Percentiles rank a stretch among this genome's conserved stretches.
These are phyloP conservation scores for Lasiommata megera DNA, from an alignment of 2,888 invertebrate genomes.

Conservation along the genomic window DNA sequence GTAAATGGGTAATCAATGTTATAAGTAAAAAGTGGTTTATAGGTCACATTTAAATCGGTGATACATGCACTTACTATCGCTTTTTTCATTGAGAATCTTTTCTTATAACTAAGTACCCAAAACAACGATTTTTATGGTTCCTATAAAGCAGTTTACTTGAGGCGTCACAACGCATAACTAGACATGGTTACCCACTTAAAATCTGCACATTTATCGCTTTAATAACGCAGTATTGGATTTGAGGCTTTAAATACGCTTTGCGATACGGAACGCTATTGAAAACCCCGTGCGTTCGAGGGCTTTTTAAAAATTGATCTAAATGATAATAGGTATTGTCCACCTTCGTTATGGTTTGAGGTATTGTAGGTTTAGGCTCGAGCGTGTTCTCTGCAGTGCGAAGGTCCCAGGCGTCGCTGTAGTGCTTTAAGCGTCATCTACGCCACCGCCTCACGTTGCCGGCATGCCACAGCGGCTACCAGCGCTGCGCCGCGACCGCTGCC, in stretches of 20 bases:
- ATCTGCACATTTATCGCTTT: too few relatives aligned
- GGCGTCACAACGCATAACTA: too few relatives aligned
- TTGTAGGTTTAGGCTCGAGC: slow-evolving; percentile 10
- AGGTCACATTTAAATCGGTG: too few relatives aligned
- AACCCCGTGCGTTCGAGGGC: background rate
- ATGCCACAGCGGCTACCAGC: slow-evolving; percentile 96
- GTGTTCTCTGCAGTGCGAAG: background rate
- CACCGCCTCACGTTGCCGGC: slow-evolving; percentile 73
- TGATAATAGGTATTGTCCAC: background rate
- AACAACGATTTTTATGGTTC: too few relatives aligned
- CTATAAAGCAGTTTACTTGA: too few relatives aligned
- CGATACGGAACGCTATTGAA: background rate
- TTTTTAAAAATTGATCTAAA: slow-evolving; percentile 4
- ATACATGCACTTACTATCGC: too few relatives aligned
- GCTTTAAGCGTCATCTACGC: slow-evolving; percentile 30
- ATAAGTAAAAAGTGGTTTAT: too few relatives aligned
- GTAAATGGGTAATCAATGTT: too few relatives aligned
- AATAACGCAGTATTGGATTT: too few relatives aligned
- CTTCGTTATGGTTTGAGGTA: slow-evolving; percentile 14
- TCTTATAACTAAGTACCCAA: too few relatives aligned
- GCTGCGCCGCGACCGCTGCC: slow-evolving; percentile 98
- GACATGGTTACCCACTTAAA: too few relatives aligned
- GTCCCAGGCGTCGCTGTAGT: background rate
- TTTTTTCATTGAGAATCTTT: too few relatives aligned
- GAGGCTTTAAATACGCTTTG: background rate